Conservation (phyloP, 2,888 invertebrate species). For the Cetonia aurata region DNA sequence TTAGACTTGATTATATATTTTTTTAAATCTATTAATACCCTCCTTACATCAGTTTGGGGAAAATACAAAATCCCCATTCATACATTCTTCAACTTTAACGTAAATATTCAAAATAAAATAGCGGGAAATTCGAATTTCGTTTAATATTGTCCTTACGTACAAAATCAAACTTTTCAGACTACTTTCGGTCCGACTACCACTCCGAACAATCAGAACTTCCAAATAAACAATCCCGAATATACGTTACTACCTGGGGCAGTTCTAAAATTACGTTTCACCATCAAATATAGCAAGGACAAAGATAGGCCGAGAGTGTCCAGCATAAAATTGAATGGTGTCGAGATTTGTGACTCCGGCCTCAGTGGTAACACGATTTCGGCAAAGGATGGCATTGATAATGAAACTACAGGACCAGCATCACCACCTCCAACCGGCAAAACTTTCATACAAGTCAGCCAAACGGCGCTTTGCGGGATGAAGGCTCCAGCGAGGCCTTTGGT, state of each 20-base stretch:
- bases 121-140: too few relatives aligned
- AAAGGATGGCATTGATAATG: not conserved
- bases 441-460: not conserved
- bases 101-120: too few relatives aligned
- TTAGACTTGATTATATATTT: too few relatives aligned
- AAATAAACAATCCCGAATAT: slow-evolving; percentile 69
- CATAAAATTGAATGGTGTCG: slow-evolving; percentile 72
- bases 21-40: too few relatives aligned
- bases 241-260: slow-evolving; percentile 71
- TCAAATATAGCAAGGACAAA: slow-evolving; percentile 69
- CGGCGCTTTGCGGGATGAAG: slow-evolving; percentile 65
- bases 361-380: slow-evolving; percentile 51
- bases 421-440: slow-evolving; percentile 3
- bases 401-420: not conserved
- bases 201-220: slow-evolving; percentile 70
- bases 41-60: too few relatives aligned
- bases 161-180: slow-evolving; percentile 64
- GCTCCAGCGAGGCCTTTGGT: slow-evolving; percentile 70
- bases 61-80: too few relatives aligned
- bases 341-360: slow-evolving; percentile 65
- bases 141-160: too few relatives aligned
- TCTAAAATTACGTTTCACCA: slow-evolving; percentile 71
- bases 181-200: slow-evolving; percentile 72
- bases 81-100: too few relatives aligned
- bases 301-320: slow-evolving; percentile 68